These are phyloP conservation scores for Diarsia mendica DNA, from an alignment of 2,888 invertebrate genomes.

Conservation along the genomic window DNA sequence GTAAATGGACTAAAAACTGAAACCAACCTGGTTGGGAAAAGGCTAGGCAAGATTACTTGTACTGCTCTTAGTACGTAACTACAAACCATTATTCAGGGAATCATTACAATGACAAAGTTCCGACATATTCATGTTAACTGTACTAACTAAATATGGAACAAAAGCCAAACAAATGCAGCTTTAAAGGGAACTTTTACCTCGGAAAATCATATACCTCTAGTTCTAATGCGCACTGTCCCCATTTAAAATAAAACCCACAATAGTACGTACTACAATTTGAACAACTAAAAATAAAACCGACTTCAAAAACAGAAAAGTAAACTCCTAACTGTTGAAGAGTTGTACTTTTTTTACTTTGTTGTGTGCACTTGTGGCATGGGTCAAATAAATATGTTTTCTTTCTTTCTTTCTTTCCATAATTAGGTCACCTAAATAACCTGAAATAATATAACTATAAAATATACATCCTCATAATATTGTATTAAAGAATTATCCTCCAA, in stretches of 20 bases:
- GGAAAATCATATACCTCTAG: background rate
- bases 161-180: slow-evolving; percentile 33
- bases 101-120: background rate
- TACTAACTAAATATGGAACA: background rate
- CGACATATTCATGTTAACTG: background rate
- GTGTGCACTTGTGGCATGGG: too few relatives aligned
- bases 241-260: background rate
- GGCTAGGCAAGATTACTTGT: background rate
- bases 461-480: too few relatives aligned
- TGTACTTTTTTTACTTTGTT: too few relatives aligned
- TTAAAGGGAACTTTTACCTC: slow-evolving; percentile 10
- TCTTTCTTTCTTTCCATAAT: too few relatives aligned
- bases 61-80: background rate
- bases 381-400: too few relatives aligned
- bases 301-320: too few relatives aligned
- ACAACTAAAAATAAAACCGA: too few relatives aligned
- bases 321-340: too few relatives aligned
- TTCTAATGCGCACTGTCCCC: background rate
- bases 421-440: too few relatives aligned
- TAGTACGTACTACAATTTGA: background rate
- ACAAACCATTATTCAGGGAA: background rate
- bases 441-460: too few relatives aligned
- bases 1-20: background rate
- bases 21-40: background rate
- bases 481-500: too few relatives aligned